A percentile compares a stretch with the other conserved stretches of the same genome.
These are phyloP conservation scores for Trigoniulus corallinus DNA, from an alignment of 1,140 invertebrate genomes.

Conservation along the genomic window DNA sequence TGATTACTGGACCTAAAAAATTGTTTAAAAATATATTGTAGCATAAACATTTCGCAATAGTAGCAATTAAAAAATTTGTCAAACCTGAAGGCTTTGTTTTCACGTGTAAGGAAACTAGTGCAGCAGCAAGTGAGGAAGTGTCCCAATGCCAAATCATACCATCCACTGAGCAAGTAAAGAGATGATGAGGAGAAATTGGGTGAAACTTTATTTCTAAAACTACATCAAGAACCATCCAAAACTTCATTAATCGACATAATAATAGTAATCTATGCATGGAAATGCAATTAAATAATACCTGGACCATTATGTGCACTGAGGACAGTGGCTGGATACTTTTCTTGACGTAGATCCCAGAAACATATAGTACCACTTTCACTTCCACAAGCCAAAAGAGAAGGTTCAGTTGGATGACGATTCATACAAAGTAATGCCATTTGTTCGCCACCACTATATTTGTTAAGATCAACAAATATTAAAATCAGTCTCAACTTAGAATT, in stretches of 20 bases:
- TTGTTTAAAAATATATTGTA: neutral
- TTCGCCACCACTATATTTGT: slow-evolving; percentile 11
- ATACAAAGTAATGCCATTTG: slow-evolving; percentile 49
- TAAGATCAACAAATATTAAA: neutral
- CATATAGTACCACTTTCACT: slow-evolving; percentile 63
- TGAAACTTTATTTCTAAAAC: slow-evolving; percentile 70
- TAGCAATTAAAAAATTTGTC: neutral
- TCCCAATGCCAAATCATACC: slow-evolving; percentile 81
- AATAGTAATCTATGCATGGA: too few species aligned
- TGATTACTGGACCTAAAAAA: slow-evolving; percentile 6
- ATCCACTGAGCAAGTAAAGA: slow-evolving; percentile 57
- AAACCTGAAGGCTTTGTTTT: neutral
- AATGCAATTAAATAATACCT: slow-evolving; percentile 21
- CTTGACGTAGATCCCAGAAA: slow-evolving; percentile 73
- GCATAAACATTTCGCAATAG: neutral
- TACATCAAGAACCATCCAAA: slow-evolving; percentile 17
- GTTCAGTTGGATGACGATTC: slow-evolving; percentile 64
- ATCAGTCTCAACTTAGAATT: slow-evolving; percentile 18
- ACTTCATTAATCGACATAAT: neutral
- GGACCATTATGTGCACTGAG: slow-evolving; percentile 55
- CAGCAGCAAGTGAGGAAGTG: slow-evolving; percentile 13
- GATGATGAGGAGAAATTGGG: slow-evolving; percentile 56
- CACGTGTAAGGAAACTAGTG: neutral
- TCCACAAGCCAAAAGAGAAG: slow-evolving; percentile 61
- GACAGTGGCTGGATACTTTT: slow-evolving; percentile 58